phyloP scores from a whole-genome alignment of 2,113 vertebrate genomes.

The Azemiops feae region DNA sequence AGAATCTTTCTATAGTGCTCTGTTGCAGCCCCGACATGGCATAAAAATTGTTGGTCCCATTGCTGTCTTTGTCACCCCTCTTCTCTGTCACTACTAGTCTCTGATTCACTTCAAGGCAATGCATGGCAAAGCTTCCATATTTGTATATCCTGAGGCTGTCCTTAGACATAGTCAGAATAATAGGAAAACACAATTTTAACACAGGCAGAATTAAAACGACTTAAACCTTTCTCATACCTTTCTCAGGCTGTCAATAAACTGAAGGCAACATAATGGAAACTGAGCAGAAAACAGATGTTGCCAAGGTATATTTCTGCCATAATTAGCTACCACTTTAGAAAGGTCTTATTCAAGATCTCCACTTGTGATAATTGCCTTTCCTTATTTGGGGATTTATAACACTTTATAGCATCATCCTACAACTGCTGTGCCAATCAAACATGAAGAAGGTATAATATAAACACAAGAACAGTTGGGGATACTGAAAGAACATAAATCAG shows the following conservation, averaged over 20 bases:
- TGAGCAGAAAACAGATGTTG: neutral
- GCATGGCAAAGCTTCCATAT: neutral
- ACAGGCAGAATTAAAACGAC: neutral
- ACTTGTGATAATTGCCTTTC: neutral
- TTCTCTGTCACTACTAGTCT: neutral
- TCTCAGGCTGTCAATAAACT: neutral
- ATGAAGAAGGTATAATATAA: neutral
- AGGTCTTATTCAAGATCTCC: neutral
- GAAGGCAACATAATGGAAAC: neutral
- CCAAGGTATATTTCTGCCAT: neutral
- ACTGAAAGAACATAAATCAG: neutral
- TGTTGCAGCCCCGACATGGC: neutral
- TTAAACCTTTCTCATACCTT: neutral
- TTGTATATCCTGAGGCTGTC: neutral
- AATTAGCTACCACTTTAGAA: neutral
- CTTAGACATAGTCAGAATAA: neutral
- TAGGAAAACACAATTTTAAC: neutral
- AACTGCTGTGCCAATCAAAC: neutral
- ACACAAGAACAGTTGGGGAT: neutral
- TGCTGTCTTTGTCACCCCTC: neutral
- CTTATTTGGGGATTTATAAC: neutral
- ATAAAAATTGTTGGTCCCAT: neutral
- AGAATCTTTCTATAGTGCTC: neutral
- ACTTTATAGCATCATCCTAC: neutral
- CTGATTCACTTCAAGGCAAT: neutral